These are phyloP conservation scores for Philopedon plagiatum DNA, from an alignment of 2,888 invertebrate species.

Conservation along the genomic window DNA sequence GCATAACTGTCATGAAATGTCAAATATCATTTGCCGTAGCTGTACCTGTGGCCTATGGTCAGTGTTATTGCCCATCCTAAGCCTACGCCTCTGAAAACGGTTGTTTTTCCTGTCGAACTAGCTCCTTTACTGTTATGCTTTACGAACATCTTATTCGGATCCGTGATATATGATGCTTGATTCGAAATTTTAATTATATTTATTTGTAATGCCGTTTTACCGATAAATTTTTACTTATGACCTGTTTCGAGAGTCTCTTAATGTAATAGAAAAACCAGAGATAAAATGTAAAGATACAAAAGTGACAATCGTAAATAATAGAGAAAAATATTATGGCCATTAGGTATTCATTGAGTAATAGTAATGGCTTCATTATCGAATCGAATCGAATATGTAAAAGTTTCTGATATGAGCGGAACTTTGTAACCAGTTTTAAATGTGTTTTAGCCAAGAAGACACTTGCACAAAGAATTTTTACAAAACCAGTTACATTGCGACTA, in stretches of 20 bases:
- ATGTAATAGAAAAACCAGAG: slow-evolving; percentile 12
- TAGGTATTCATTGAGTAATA: slow-evolving; percentile 12
- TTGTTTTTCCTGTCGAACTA: slow-evolving; percentile 9
- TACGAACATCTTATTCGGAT: slow-evolving; percentile 33
- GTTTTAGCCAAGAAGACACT: background rate
- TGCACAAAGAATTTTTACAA: too few species aligned
- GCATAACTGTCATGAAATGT: too few species aligned
- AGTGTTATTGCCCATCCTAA: background rate
- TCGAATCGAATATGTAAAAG: background rate
- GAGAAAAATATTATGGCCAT: slow-evolving; percentile 14
- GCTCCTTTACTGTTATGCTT: slow-evolving; percentile 29
- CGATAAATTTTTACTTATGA: background rate
- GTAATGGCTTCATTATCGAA: slow-evolving; percentile 11
- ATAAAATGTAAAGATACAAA: slow-evolving; percentile 9
- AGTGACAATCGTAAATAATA: slow-evolving; percentile 4
- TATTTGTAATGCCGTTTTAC: slow-evolving; percentile 20
- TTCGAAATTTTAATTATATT: slow-evolving; percentile 30
- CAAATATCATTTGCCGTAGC: too few species aligned
- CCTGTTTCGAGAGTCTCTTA: slow-evolving; percentile 3
- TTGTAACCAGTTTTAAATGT: background rate
- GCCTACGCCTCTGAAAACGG: slow-evolving; percentile 15
- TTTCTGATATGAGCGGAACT: background rate
- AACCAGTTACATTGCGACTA: too few species aligned
- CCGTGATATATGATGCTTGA: slow-evolving; percentile 29
- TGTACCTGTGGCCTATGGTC: too few species aligned